These are phyloP conservation scores for Anolis apletophallus DNA, from an alignment of 2,797 vertebrate genomes.

Conservation along the genomic window DNA sequence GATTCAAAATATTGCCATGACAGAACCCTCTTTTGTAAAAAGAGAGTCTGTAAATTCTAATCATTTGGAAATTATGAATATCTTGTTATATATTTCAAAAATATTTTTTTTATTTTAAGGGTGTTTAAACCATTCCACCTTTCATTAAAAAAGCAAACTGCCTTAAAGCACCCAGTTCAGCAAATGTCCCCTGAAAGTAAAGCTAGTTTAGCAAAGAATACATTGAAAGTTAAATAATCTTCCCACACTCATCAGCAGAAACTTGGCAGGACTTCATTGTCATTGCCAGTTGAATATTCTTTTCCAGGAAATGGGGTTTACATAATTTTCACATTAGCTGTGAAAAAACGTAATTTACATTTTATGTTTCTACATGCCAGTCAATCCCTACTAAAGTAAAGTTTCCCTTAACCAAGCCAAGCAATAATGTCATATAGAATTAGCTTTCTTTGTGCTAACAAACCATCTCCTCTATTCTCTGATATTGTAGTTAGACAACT, in stretches of 20 bases:
- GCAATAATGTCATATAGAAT: not conserved
- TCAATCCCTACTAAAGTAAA: not conserved
- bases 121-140: not conserved
- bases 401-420: not conserved
- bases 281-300: not conserved
- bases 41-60: not conserved
- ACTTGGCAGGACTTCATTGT: slow-evolving; percentile 12
- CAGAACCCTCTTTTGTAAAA: not conserved
- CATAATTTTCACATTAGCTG: slow-evolving; percentile 11
- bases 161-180: not conserved
- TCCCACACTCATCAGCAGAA: not conserved
- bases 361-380: slow-evolving; percentile 19
- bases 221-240: not conserved
- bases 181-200: no score
- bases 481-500: not conserved
- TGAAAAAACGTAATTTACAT: not conserved
- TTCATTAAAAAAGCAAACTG: not conserved
- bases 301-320: slow-evolving; percentile 13
- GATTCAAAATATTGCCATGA: no score
- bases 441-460: not conserved
- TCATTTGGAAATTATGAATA: not conserved
- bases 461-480: not conserved
- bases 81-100: not conserved
- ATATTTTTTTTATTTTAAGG: not conserved
- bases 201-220: not conserved